phyloP scores from a whole-genome alignment of 1,140 invertebrate species.

The Scaptomyza pallida region DNA sequence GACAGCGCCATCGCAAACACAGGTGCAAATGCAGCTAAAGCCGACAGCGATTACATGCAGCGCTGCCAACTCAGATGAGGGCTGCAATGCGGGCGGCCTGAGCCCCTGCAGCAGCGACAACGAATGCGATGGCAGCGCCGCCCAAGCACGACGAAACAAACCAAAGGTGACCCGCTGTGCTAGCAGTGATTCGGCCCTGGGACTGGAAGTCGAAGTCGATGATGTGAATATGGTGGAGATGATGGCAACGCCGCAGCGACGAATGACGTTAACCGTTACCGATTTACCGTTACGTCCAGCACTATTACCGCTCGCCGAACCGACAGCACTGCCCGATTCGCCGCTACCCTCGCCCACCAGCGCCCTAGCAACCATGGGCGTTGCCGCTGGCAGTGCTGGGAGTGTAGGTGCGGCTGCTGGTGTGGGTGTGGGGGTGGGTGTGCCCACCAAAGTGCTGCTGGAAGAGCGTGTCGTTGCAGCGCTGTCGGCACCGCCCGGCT shows the following conservation, averaged over 20 bases:
- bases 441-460: constrained; percentile 79
- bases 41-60: constrained; percentile 22
- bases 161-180: constrained; percentile 78
- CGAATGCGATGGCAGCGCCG: constrained; percentile 36
- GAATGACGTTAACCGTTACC: constrained; percentile 79
- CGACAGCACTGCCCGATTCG: constrained; percentile 75
- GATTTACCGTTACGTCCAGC: constrained; percentile 78
- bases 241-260: constrained; percentile 48
- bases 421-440: constrained; percentile 10
- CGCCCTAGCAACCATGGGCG: neutral
- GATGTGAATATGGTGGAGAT: constrained; percentile 44
- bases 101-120: constrained; percentile 79
- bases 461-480: constrained; percentile 76
- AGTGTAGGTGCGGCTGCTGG: too few species aligned
- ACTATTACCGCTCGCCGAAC: constrained; percentile 74
- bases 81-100: constrained; percentile 66
- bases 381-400: too few species aligned
- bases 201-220: constrained; percentile 80
- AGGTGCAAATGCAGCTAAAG: constrained; percentile 41
- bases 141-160: constrained; percentile 34
- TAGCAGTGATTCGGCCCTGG: constrained; percentile 80
- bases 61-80: constrained; percentile 77
- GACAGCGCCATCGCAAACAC: neutral
- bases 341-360: constrained; percentile 59
- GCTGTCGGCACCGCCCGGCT: constrained; percentile 42